Conservation (phyloP, 1,140 invertebrate species). For the Homalodisca vitripennis region DNA sequence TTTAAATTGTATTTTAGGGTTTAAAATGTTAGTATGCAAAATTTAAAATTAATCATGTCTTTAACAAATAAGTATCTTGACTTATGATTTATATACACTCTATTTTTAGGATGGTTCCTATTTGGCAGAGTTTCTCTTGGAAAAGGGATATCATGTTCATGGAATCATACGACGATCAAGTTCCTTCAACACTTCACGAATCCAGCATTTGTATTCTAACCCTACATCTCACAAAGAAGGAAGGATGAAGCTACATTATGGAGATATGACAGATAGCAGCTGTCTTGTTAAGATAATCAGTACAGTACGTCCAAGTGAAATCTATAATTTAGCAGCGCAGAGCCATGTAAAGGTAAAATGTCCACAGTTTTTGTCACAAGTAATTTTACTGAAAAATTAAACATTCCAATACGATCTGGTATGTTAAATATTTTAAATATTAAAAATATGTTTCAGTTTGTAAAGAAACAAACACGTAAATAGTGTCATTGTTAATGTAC, state of each 20-base stretch:
- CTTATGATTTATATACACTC: too few relatives aligned
- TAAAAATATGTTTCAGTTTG: too few relatives aligned
- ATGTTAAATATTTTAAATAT: too few relatives aligned
- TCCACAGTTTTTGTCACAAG: too few relatives aligned
- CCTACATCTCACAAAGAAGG: constrained; percentile 79
- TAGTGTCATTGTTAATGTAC: too few relatives aligned
- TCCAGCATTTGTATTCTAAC: constrained; percentile 94
- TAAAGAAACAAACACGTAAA: too few relatives aligned
- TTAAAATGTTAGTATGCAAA: too few relatives aligned
- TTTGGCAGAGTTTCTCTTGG: constrained; percentile 91
- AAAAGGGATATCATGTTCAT: constrained; percentile 96
- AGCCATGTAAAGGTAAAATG: constrained; percentile 95
- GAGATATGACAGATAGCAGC: constrained; percentile 98
- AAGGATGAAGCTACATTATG: constrained; percentile 95
- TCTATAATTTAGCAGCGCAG: constrained; percentile 99
- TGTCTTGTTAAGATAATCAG: constrained; percentile 95
- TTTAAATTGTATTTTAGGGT: too few relatives aligned
- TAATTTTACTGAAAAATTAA: too few relatives aligned
- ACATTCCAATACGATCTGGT: too few relatives aligned
- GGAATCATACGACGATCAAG: constrained; percentile 93
- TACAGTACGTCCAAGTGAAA: constrained; percentile 83
- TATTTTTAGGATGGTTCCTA: constrained; percentile 98
- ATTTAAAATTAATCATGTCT: too few relatives aligned
- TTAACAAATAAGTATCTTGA: too few relatives aligned
- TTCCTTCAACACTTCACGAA: constrained; percentile 95